Evolutionary conservation across 2,797 vertebrate species (phyloP), one percentile per base, ranked within the genome.

Genomic region (Tympanoctomys barrerae): DNA sequence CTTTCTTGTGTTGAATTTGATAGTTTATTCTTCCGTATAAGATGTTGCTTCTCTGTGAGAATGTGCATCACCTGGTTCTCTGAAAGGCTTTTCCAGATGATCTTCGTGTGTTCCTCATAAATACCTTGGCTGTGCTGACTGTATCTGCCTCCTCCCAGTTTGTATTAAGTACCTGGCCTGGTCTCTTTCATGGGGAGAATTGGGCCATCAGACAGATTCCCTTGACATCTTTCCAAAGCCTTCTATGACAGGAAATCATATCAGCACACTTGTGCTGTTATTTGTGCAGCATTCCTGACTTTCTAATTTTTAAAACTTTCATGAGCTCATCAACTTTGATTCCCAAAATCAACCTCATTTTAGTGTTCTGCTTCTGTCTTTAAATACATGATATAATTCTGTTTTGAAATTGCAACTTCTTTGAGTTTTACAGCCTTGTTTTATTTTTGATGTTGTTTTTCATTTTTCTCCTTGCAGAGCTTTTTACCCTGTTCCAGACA

Each of bases 341-440:
- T 22, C 28, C 79, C 49, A 54, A 36, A 75, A 80, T 90, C 59
- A 6, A 3, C 81, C 24, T 87, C 39, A 3, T 75, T 88, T 93
- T 64, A 33, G 36, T 64, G 0, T 73, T 91, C 84, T 87, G 31
- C 42, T 66, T 26, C 6, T 61, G 1, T 88, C 33, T 70, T 64
- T 78, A 78, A 82, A 80, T 14, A 26, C 46, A 61, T 49, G 1
- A 54, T 73, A 68, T 18, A 77, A 18, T 46, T 52, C 57, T 81
- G 88, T 90, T 49, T 80, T 81, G 31, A 89, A 94, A 93, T 64
- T 59, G 59, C 49, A 49, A 80, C 59, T 90, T 90, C 11, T 14
- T 84, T 75, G 39, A 11, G n/a, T 77, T 83, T 89, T 26, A 13
- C 16, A 71, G 36, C 75, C n/a, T 19, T 62, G 0, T 52, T 57